These are phyloP conservation scores for Gasterosteus nipponicus DNA, from an alignment of 2,113 vertebrate species.

Conservation along the genomic window DNA sequence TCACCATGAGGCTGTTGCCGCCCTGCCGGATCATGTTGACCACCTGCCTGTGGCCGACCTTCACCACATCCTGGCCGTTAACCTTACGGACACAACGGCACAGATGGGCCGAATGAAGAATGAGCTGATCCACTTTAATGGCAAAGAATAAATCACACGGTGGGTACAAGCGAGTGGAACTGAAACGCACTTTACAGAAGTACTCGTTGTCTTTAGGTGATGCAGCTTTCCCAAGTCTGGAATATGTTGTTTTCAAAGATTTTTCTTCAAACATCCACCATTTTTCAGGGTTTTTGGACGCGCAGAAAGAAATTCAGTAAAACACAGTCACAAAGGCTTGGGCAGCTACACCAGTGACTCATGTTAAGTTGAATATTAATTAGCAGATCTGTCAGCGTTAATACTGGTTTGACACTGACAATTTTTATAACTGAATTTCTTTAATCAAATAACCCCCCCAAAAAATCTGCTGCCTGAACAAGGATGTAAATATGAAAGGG, in stretches of 20 bases:
- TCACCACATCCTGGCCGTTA: slow-evolving; percentile 92
- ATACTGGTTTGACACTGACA: slow-evolving; percentile 49
- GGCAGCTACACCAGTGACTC: slow-evolving; percentile 52
- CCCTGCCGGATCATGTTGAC: slow-evolving; percentile 96
- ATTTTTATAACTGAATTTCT: slow-evolving; percentile 36
- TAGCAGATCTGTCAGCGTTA: slow-evolving; percentile 55
- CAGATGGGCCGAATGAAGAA: background rate
- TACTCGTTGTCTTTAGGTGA: background rate
- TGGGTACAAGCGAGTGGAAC: no score
- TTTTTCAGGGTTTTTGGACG: background rate
- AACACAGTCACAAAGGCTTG: no score
- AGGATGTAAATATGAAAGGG: background rate
- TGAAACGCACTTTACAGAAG: background rate
- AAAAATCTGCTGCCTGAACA: background rate
- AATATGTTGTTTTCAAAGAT: background rate
- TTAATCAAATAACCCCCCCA: background rate
- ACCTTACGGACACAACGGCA: slow-evolving; percentile 78
- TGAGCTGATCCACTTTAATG: background rate
- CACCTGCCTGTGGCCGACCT: slow-evolving; percentile 93
- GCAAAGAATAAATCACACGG: no score
- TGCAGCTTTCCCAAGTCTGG: background rate
- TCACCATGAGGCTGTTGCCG: slow-evolving; percentile 93
- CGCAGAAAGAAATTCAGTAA: slow-evolving; percentile 9
- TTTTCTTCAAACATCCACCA: background rate
- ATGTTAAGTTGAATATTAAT: slow-evolving; percentile 64